Conservation (phyloP, 2,888 invertebrate species). For the Fragum whitleyi region DNA sequence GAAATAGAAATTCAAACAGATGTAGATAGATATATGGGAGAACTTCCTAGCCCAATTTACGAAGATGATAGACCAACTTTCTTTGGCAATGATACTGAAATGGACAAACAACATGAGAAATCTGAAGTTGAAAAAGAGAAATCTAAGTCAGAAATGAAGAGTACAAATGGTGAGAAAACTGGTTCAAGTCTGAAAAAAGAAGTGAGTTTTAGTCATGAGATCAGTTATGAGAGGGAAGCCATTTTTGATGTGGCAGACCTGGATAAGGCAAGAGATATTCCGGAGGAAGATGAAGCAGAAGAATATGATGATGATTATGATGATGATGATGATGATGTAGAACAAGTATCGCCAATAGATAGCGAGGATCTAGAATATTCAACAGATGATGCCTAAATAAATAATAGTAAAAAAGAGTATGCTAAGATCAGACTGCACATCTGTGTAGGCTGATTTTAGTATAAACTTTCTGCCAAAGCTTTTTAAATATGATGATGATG, state of each 20-base stretch:
- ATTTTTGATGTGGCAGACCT: slow-evolving; percentile 56
- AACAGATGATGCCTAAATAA: slow-evolving; percentile 53
- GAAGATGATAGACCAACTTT: slow-evolving; percentile 19
- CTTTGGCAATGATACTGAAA: slow-evolving; percentile 2
- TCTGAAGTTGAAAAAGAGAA: slow-evolving; percentile 11
- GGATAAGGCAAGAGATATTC: slow-evolving; percentile 39
- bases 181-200: slow-evolving; percentile 42
- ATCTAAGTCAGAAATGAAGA: slow-evolving; percentile 26
- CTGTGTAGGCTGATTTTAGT: background rate
- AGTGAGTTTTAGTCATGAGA: slow-evolving; percentile 56
- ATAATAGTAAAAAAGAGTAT: too few relatives aligned
- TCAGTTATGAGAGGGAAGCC: slow-evolving; percentile 46
- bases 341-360: slow-evolving; percentile 59
- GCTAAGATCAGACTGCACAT: too few relatives aligned
- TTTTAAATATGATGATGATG: slow-evolving; percentile 53
- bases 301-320: slow-evolving; percentile 51
- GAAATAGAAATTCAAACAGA: slow-evolving; percentile 11
- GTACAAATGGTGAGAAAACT: slow-evolving; percentile 16
- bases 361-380: slow-evolving; percentile 61
- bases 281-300: slow-evolving; percentile 41
- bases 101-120: background rate
- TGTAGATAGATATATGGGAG: slow-evolving; percentile 7
- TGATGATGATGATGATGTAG: slow-evolving; percentile 57
- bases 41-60: slow-evolving; percentile 17
- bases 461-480: background rate